A percentile compares a stretch with the other conserved stretches of the same genome.
Conservation (phyloP, 92 coral and sea anemone genomes). For the Heteractis magnifica region DNA sequence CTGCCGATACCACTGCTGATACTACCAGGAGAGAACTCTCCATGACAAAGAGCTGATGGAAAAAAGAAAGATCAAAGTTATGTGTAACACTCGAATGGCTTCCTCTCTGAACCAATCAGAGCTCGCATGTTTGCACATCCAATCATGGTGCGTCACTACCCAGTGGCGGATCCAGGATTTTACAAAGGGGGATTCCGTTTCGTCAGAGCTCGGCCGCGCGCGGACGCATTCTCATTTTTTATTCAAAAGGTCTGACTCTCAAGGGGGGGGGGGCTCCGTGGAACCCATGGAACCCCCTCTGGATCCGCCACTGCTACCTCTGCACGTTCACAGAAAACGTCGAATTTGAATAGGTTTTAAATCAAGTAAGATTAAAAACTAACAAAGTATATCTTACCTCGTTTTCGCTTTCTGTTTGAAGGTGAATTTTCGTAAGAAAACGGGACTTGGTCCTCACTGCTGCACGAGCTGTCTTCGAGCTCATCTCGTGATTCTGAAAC, state of each 20-base stretch:
- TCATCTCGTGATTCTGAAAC: slow-evolving; percentile 44
- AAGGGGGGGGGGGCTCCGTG: too few species aligned
- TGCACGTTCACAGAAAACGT: too few species aligned
- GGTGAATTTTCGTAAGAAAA: slow-evolving; percentile 62
- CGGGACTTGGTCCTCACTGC: slow-evolving; percentile 42
- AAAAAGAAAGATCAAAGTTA: neutral
- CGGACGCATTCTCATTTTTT: too few species aligned
- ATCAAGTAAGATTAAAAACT: neutral
- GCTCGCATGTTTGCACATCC: neutral
- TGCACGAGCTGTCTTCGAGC: slow-evolving; percentile 33
- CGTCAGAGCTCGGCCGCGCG: too few species aligned
- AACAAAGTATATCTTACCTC: slow-evolving; percentile 33
- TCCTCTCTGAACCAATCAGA: neutral
- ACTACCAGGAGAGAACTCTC: slow-evolving; percentile 62
- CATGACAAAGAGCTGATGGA: slow-evolving; percentile 24
- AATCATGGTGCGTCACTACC: neutral
- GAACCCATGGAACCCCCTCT: too few species aligned
- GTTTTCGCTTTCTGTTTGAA: slow-evolving; percentile 67
- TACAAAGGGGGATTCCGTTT: too few species aligned
- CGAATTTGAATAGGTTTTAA: too few species aligned
- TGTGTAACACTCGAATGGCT: neutral
- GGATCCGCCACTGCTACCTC: too few species aligned
- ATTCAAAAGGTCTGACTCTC: too few species aligned
- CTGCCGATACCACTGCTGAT: slow-evolving; percentile 67
- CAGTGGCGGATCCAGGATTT: too few species aligned